Evolutionary conservation across 2,113 vertebrate genomes (phyloP).

Genomic region (Hyaena hyaena): DNA sequence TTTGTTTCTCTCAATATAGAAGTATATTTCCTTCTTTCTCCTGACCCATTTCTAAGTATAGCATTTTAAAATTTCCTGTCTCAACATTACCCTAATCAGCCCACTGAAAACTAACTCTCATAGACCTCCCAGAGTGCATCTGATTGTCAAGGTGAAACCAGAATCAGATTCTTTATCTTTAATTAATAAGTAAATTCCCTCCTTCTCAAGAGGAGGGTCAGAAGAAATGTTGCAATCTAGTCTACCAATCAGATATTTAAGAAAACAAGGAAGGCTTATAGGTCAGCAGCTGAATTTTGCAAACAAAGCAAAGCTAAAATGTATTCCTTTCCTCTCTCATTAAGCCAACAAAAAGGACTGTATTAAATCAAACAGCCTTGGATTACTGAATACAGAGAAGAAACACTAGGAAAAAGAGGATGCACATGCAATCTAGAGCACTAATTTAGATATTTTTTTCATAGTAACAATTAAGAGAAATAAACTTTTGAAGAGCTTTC

Average conservation of each 20-base stretch:
- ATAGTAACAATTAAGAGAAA: not conserved
- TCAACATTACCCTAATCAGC: conserved; percentile 86
- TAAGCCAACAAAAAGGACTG: not conserved
- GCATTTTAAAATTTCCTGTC: conserved; percentile 71
- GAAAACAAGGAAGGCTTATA: not conserved
- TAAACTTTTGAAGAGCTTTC: not conserved
- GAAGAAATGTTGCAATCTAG: not conserved
- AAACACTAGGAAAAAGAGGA: conserved; percentile 27
- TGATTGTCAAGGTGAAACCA: conserved; percentile 83
- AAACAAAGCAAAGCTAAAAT: conserved; percentile 51
- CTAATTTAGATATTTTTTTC: not conserved
- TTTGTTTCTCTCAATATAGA: conserved; percentile 63
- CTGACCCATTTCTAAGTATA: conserved; percentile 65
- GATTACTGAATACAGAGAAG: not conserved
- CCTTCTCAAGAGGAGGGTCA: not conserved
- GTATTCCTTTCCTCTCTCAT: not conserved
- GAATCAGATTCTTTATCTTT: conserved; percentile 60
- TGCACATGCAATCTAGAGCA: not conserved
- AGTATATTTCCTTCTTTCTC: conserved; percentile 72
- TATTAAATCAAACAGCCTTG: not conserved
- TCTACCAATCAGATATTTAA: conserved; percentile 23
- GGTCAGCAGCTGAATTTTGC: not conserved
- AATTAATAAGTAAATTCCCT: conserved; percentile 65
- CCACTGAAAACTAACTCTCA: conserved; percentile 65
- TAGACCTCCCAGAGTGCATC: conserved; percentile 78